Evolutionary conservation across 1,140 invertebrate species (phyloP), one percentile per base, ranked within the genome.

Genomic region (Drosophila rufa): DNA sequence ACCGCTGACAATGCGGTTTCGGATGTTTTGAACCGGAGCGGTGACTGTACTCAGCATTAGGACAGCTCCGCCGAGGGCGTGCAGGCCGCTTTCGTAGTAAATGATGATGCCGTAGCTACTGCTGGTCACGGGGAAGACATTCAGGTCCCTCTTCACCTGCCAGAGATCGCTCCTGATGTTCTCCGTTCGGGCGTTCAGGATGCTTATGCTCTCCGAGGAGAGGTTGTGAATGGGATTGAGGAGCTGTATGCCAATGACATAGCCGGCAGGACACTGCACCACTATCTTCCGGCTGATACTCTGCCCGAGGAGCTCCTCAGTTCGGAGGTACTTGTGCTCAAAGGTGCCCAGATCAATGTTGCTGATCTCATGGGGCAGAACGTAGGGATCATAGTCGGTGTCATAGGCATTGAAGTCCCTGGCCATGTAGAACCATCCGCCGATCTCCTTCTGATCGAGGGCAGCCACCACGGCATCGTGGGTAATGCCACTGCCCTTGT

Each of bases 381-480:
- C 92, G 40, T 96, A 95, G 0, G 96, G 96, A 86, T 95, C 94
- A 75, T 97, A 97, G 82, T 94, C 94, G 42, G 94, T 93, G 87
- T 96, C 95, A 78, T 96, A 95, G 55, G 95, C 93, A 64, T 95
- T 95, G 33, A 94, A 94, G 68, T 95, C 95, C 0, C 94, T 92
- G 12, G 95, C 93, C 60, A 96, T 95, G 76, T 95, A 95, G 79
- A 98, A 97, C 98, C 98, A 99, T 1, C 98, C 97, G 9, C 97
- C 96, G 55, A 99, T 94, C 94, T 99, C 98, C 93, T 97, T 94
- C 92, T 99, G 98, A 87, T 98, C 96, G 4, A 96, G 85, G 9
- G 96, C 96, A 9, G 96, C 96, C 47, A 99, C 94, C 12, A 96
- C 96, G 3, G 98, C 97, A 94, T 99, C 97, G 90, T 99, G 99